phyloP scores from a whole-genome alignment of 2,797 vertebrate species.

The Chromis chromis region DNA sequence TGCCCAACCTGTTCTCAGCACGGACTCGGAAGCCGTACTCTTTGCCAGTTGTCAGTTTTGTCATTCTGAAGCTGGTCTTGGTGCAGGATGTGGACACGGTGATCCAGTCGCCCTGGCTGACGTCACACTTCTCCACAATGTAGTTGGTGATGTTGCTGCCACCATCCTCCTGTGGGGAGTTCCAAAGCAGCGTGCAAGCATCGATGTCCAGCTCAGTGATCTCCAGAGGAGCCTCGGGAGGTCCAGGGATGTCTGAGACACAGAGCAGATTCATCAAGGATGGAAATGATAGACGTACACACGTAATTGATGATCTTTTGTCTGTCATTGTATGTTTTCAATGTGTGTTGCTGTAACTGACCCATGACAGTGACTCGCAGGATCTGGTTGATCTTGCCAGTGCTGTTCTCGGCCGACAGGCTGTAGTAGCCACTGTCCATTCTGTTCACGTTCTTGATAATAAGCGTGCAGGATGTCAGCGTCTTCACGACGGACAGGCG shows the following conservation, averaged over 20 bases:
- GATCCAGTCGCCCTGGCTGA: slow-evolving; percentile 95
- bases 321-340: not conserved
- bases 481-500: slow-evolving; percentile 92
- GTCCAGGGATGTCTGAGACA: slow-evolving; percentile 92
- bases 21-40: slow-evolving; percentile 96
- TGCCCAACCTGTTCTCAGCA: slow-evolving; percentile 96
- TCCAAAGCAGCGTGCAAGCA: slow-evolving; percentile 95
- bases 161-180: slow-evolving; percentile 94
- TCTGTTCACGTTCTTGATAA: slow-evolving; percentile 93
- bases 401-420: slow-evolving; percentile 94
- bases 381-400: slow-evolving; percentile 90
- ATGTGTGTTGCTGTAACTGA: slow-evolving; percentile 74
- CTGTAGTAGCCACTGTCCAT: slow-evolving; percentile 95
- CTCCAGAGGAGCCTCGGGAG: slow-evolving; percentile 93
- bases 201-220: slow-evolving; percentile 93
- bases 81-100: slow-evolving; percentile 91
- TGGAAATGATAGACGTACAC: not conserved
- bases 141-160: slow-evolving; percentile 98
- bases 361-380: slow-evolving; percentile 93
- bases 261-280: slow-evolving; percentile 11
- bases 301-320: not conserved
- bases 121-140: slow-evolving; percentile 96
- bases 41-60: slow-evolving; percentile 91
- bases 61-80: slow-evolving; percentile 93
- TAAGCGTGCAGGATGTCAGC: slow-evolving; percentile 87